phyloP scores from a whole-genome alignment of 1,140 invertebrate genomes.

The Rhopalosiphum maidis region DNA sequence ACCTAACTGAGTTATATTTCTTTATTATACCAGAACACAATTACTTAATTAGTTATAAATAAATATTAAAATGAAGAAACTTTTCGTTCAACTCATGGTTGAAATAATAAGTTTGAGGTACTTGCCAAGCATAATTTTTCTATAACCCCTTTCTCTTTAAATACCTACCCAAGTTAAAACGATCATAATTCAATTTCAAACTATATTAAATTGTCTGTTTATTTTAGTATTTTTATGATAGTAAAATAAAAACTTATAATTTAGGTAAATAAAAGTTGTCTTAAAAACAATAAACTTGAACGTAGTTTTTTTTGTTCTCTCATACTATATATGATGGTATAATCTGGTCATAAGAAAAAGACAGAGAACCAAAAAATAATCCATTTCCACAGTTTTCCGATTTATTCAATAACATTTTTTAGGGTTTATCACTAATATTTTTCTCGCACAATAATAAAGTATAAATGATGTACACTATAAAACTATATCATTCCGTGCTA shows the following conservation, averaged over 20 bases:
- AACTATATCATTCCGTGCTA: neutral
- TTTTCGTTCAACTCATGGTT: neutral
- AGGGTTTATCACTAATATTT: neutral
- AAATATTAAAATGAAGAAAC: neutral
- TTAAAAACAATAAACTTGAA: neutral
- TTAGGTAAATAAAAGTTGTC: slow-evolving; percentile 2
- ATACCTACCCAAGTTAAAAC: neutral
- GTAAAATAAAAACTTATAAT: neutral
- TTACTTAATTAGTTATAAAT: neutral
- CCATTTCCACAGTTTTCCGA: neutral
- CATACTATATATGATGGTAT: neutral
- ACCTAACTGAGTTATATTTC: neutral
- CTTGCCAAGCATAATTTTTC: neutral
- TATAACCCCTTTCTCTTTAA: neutral
- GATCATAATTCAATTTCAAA: neutral
- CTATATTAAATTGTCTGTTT: neutral
- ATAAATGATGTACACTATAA: neutral
- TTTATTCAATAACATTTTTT: neutral
- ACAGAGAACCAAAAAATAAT: neutral
- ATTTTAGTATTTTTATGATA: neutral
- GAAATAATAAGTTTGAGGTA: neutral
- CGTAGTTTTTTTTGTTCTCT: neutral
- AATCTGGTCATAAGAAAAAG: neutral
- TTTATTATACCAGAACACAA: neutral
- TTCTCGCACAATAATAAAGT: neutral